Conservation (phyloP, 2,888 invertebrate genomes). For the Scaptomyza cyrtandrae region DNA sequence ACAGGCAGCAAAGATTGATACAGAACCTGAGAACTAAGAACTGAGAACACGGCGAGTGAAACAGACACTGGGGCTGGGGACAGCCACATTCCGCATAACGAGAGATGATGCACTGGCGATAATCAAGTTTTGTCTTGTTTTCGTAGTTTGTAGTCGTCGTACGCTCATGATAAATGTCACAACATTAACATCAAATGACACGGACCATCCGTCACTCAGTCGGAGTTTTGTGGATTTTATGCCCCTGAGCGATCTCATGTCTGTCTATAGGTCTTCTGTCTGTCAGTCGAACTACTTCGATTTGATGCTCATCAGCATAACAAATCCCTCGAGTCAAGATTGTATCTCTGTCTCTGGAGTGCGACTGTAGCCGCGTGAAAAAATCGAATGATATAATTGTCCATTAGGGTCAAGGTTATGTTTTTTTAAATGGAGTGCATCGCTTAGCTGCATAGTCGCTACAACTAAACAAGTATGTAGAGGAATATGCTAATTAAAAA, state of each 20-base stretch:
- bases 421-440: slow-evolving; percentile 60
- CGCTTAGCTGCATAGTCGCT: slow-evolving; percentile 32
- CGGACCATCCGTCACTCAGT: slow-evolving; percentile 84
- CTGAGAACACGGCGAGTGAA: neutral
- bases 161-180: slow-evolving; percentile 84
- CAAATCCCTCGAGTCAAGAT: slow-evolving; percentile 60
- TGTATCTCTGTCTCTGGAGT: slow-evolving; percentile 52
- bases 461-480: slow-evolving; percentile 21
- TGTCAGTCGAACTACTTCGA: slow-evolving; percentile 66
- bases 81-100: slow-evolving; percentile 64
- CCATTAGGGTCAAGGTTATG: slow-evolving; percentile 74
- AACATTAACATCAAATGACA: slow-evolving; percentile 85
- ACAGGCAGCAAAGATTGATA: slow-evolving; percentile 30
- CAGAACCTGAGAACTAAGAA: slow-evolving; percentile 8
- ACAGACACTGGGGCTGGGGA: slow-evolving; percentile 42
- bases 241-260: slow-evolving; percentile 68
- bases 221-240: slow-evolving; percentile 63
- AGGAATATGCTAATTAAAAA: slow-evolving; percentile 73
- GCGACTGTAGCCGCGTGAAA: slow-evolving; percentile 43
- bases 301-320: slow-evolving; percentile 70
- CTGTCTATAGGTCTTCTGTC: slow-evolving; percentile 16
- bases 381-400: slow-evolving; percentile 61
- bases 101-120: slow-evolving; percentile 79
- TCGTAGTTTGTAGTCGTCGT: slow-evolving; percentile 61
- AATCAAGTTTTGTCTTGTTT: slow-evolving; percentile 79